Conservation (phyloP, 2,113 vertebrate species). For the Thalassarche chlororhynchos region DNA sequence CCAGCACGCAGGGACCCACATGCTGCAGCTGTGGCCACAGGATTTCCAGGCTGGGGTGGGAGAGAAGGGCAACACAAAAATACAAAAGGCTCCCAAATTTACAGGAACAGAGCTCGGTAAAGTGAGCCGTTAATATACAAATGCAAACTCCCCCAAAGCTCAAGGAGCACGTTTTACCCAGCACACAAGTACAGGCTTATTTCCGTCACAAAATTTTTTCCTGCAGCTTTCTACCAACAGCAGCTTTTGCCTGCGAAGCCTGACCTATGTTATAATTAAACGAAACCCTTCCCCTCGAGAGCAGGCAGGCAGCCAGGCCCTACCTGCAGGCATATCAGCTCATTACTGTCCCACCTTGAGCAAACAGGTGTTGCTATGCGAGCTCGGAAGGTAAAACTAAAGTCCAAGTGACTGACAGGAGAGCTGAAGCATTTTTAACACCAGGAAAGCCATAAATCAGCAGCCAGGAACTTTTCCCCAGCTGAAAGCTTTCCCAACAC, state of each 20-base stretch:
- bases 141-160: not conserved
- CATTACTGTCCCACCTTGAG: constrained; percentile 58
- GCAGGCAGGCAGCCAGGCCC: constrained; percentile 33
- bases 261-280: not conserved
- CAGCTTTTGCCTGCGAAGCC: not conserved
- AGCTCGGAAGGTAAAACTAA: constrained; percentile 11
- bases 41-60: not conserved
- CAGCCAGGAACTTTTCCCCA: not conserved
- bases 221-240: not conserved
- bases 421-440: not conserved
- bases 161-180: not conserved
- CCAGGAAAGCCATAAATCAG: not conserved
- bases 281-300: not conserved
- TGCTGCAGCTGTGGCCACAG: rapidly evolving
- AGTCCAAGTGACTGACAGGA: not conserved
- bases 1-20: not conserved
- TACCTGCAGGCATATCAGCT: constrained; percentile 45
- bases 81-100: not conserved
- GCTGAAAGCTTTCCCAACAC: constrained; percentile 14
- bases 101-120: not conserved
- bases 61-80: not conserved
- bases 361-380: constrained; percentile 74
- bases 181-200: not conserved
- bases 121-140: rapidly evolving
- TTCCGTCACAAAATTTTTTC: not conserved